Conservation (phyloP, 2,888 invertebrate genomes). For the Acanthopleura granulata region DNA sequence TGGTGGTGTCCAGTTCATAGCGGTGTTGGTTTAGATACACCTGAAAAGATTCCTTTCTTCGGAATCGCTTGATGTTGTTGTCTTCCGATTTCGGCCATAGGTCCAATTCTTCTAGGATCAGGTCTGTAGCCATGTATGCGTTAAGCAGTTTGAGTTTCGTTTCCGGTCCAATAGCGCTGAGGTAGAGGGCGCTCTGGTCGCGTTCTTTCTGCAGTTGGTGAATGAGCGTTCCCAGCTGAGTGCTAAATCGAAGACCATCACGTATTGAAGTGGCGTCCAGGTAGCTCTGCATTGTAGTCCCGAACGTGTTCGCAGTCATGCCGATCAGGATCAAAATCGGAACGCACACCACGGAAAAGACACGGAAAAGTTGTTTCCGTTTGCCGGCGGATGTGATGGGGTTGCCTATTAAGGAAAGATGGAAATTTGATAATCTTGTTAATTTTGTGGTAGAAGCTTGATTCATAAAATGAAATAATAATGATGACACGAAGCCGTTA, state of each 20-base stretch:
- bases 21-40: constrained; percentile 51
- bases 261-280: constrained; percentile 22
- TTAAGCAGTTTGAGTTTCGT: constrained; percentile 49
- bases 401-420: constrained; percentile 39
- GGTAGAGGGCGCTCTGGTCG: constrained; percentile 57
- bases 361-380: constrained; percentile 52
- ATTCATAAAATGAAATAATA: no score
- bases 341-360: constrained; percentile 52
- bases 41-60: constrained; percentile 45
- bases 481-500: no score
- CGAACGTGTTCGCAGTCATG: constrained; percentile 52
- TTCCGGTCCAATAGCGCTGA: constrained; percentile 48
- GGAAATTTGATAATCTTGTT: no score
- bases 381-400: constrained; percentile 55
- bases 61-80: constrained; percentile 36
- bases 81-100: constrained; percentile 45
- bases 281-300: constrained; percentile 17
- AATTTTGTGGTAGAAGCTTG: no score
- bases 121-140: constrained; percentile 50
- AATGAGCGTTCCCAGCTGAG: constrained; percentile 44
- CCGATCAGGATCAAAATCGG: constrained; percentile 50
- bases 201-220: constrained; percentile 55
- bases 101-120: constrained; percentile 45
- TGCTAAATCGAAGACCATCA: constrained; percentile 35
- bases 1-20: constrained; percentile 46